These are phyloP conservation scores for Anas bahamensis DNA, from an alignment of 2,797 vertebrate genomes.

Conservation along the genomic window DNA sequence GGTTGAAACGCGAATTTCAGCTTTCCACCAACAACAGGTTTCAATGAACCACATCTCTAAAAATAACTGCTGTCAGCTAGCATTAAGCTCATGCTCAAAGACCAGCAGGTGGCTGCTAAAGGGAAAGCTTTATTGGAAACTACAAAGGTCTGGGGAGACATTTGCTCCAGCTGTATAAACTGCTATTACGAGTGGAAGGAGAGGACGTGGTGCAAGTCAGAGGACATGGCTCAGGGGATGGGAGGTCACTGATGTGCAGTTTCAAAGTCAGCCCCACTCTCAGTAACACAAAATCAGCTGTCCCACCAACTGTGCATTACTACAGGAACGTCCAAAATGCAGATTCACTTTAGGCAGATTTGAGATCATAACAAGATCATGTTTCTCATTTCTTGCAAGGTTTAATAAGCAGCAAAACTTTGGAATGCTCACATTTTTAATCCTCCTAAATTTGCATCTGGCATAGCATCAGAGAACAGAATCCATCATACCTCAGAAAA, in stretches of 20 bases:
- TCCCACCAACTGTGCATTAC: not conserved
- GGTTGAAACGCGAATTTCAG: conserved; percentile 57
- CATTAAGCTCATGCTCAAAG: conserved; percentile 49
- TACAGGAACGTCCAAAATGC: not conserved
- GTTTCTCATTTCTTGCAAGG: not conserved
- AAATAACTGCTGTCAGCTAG: conserved; percentile 68
- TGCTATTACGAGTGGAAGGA: not conserved
- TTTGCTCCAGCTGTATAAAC: conserved; percentile 55
- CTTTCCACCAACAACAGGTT: conserved; percentile 68
- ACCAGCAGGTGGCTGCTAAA: conserved; percentile 66
- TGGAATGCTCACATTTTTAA: not conserved
- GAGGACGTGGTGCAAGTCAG: not conserved
- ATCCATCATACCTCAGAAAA: not conserved
- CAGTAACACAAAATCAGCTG: not conserved
- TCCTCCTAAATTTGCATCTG: not conserved
- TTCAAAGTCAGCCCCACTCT: not conserved
- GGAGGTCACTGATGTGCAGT: not conserved
- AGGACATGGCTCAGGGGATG: not conserved
- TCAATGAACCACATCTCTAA: conserved; percentile 65
- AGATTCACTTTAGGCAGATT: not conserved
- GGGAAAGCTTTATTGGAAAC: conserved; percentile 51
- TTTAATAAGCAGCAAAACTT: not conserved
- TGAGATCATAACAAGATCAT: not conserved
- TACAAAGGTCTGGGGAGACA: conserved; percentile 48
- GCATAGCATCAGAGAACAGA: not conserved